Evolutionary conservation across 2,113 vertebrate genomes (phyloP), one percentile per base, ranked within the genome.

Genomic region (Thymallus thymallus): DNA sequence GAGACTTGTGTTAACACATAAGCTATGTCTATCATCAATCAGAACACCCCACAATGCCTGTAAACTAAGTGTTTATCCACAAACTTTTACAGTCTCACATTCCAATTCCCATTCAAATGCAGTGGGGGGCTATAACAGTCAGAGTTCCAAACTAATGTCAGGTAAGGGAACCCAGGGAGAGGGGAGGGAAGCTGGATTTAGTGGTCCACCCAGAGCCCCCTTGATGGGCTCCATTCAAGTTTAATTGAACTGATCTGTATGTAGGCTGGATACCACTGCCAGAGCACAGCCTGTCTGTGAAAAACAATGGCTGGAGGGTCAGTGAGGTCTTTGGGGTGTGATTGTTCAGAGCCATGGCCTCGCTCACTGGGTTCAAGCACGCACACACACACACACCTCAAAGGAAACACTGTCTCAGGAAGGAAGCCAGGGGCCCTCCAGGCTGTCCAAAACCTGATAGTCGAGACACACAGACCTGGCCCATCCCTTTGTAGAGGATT

Each of bases 371-470:
- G 65, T 46, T 68, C 65, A 68, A 20, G 9, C 35, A n/a, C 14
- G 22, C 65, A 68, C n/a, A 45, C 65, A 68, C 32, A 20, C 35
- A n/a, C 14, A 41, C 65, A 68, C n/a, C 3, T 10, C 65, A 45
- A 41, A 68, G 66, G 66, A 68, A 68, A 68, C 22, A 18, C 32
- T 20, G n/a, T 68, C 41, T 5, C 35, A 68, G 66, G 66, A 68
- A 68, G 41, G 66, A 68, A 68, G 22, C 18, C 20, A 45, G 66
- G 41, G 66, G 66, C 12, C 64, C n/a, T 20, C 65, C 16, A 41
- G 35, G 30, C 18, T n/a, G 7, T 66, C 35, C 9, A 41, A 41
- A 30, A 45, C 65, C 9, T 67, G 65, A 67, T n/a, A 65, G 29
- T 65, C 26, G 29, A 30, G 16, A 10, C 2, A 24, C 9, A 64